Conservation (phyloP, 2,797 vertebrate species). For the Mallotus villosus region DNA sequence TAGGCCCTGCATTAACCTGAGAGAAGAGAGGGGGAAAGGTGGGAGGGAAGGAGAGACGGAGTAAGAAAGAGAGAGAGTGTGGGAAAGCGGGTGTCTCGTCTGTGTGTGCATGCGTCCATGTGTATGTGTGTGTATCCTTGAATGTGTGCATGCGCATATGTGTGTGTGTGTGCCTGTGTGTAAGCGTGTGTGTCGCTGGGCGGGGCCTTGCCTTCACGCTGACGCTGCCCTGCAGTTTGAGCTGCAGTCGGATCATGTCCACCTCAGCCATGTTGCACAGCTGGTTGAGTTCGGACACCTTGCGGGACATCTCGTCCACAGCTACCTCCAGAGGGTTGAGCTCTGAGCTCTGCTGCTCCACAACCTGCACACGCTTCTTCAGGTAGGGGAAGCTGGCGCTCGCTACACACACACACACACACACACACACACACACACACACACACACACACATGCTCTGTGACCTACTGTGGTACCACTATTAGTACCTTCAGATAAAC, state of each 20-base stretch:
- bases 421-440: background rate
- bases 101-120: background rate
- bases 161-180: background rate
- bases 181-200: background rate
- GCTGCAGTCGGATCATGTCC: conserved; percentile 97
- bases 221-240: conserved; percentile 97
- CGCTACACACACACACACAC: conserved; percentile 66
- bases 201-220: conserved; percentile 85
- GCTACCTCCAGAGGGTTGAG: conserved; percentile 98
- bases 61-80: background rate
- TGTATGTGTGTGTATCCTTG: background rate
- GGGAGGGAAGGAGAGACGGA: background rate
- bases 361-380: conserved; percentile 95
- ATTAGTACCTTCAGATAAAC: too few species aligned
- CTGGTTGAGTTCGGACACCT: conserved; percentile 95
- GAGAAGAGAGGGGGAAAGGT: background rate
- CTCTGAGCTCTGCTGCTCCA: conserved; percentile 93
- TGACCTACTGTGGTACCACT: too few species aligned
- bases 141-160: background rate
- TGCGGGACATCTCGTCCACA: conserved; percentile 97
- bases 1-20: conserved; percentile 96
- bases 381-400: conserved; percentile 94
- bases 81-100: background rate
- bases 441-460: too few species aligned
- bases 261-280: conserved; percentile 94